Base-by-base conservation (phyloP, 2,797 vertebrate species). In the Serranus cabrilla region DNA sequence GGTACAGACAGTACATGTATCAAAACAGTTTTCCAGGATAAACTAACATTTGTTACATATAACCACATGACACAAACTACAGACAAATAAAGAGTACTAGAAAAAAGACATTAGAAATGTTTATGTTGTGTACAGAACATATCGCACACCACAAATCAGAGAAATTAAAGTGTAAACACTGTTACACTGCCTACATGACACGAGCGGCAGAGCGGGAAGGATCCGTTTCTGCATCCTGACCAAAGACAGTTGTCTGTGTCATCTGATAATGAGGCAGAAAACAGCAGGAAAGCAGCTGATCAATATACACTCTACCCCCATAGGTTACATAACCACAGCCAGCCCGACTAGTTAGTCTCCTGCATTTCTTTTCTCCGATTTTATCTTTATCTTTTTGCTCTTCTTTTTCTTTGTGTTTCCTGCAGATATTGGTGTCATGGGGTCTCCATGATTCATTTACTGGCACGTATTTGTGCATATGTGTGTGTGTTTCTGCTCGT, bases 231-330 rank as follows among this genome's bases (percentile, higher is more conserved):
- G 69, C 31, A 55, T 56, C 46, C 68, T 61, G 21, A 80, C 69
- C 74, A 75, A 70, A 84, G 60, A 67, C 63, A 21, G 54, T 57
- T 20, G 23, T 71, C 39, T 39, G 61, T 80, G 54, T 78, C 62
- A 61, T 76, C 59, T 60, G 63, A 69, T 92, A 92, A 92, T 87
- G 91, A 92, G 85, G 83, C 70, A 80, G 65, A 82, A 82, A 84
- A 45, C 84, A 87, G 87, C 81, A 77, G 87, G 87, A 74, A 75
- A 68, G 71, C 74, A 76, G 80, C 68, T 76, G 80, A 91, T 90
- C 85, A 90, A 80, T 81, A 59, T 23, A 37, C 8, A 7, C 13
- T 43, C 57, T 68, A 20, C 31, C 34, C 52, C 57, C 63, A 42
- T 63, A 20, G 57, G 69, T 73, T 70, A 57, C 67, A 70, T 46